Evolutionary conservation across 1,140 invertebrate species (phyloP).

Genomic region (Sminthurides bifidus): DNA sequence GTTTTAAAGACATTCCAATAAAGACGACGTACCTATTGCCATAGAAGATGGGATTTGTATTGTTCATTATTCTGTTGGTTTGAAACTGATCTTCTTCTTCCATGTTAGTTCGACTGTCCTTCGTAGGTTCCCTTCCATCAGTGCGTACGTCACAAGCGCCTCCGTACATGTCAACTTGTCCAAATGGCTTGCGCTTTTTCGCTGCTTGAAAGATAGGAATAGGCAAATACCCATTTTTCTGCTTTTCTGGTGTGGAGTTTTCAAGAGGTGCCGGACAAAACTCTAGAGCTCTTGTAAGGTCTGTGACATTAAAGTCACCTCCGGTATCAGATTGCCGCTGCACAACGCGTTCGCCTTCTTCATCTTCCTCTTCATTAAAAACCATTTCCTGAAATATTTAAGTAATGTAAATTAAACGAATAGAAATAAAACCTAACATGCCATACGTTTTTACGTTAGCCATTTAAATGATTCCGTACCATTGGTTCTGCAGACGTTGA

Average conservation of each 20-base stretch:
- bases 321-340: background rate
- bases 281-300: slow-evolving; percentile 10
- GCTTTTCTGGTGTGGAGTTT: slow-evolving; percentile 17
- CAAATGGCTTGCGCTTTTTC: background rate
- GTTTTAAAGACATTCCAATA: background rate
- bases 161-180: too few species aligned
- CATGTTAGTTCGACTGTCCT: background rate
- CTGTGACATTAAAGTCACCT: slow-evolving; percentile 12
- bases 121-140: too few species aligned
- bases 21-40: background rate
- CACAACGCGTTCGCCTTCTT: slow-evolving; percentile 4
- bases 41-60: background rate
- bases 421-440: background rate
- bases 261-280: slow-evolving; percentile 5
- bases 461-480: too few species aligned
- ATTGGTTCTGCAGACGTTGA: slow-evolving; percentile 2
- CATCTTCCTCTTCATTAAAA: slow-evolving; percentile 4
- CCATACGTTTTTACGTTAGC: background rate
- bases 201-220: background rate
- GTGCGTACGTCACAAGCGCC: too few species aligned
- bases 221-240: too few species aligned
- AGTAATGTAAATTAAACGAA: too few species aligned
- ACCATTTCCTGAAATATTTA: slow-evolving; percentile 1
- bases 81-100: background rate
- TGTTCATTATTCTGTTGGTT: background rate